Evolutionary conservation across 2,888 invertebrate genomes (phyloP), one percentile per base, ranked within the genome.

Genomic region (Mycalesis mineus): DNA sequence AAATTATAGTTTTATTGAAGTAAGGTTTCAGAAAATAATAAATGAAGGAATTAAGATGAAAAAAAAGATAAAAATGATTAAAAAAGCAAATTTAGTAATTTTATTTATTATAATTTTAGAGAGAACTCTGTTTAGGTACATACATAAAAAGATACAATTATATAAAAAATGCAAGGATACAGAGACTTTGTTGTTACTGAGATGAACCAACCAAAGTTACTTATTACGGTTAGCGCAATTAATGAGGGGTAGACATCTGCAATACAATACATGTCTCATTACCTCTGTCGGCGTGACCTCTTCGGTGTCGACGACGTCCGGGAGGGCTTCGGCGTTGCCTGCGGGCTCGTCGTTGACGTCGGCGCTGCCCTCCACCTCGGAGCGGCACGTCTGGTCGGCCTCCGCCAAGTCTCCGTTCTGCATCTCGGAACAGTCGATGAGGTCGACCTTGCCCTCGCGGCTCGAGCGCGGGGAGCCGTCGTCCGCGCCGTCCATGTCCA

Each of bases 391-490:
- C 78, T 95, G 95, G 84, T 95, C 95, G 8, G 95, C 95, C 80
- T 95, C 95, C 0, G 95, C 95, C 64, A 95, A 82, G 72, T 95
- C 95, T 28, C 93, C 95, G 74, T 95, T 93, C 62, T 92, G 91
- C 75, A 91, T 91, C 65, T 91, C 91, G 15, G 87, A 85, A 69
- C 86, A 86, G 65, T 86, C 82, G 28, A 88, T 79, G 57, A 90
- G 74, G 68, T 89, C 90, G 31, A 85, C 82, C 67, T 89, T 89
- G 33, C 80, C 82, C 56, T 88, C 90, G 58, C 82, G 84, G 64
- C 80, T 80, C 39, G 82, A 82, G 11, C 78, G 78, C 28, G 81
- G 77, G 50, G 80, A 78, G 62, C 73, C 74, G 41, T 81, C 84
- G 55, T 77, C 86, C 11, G 72, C 69, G 39, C 71, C 68, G 54